Conservation (phyloP, 2,888 invertebrate species). For the Netelia inedita region DNA sequence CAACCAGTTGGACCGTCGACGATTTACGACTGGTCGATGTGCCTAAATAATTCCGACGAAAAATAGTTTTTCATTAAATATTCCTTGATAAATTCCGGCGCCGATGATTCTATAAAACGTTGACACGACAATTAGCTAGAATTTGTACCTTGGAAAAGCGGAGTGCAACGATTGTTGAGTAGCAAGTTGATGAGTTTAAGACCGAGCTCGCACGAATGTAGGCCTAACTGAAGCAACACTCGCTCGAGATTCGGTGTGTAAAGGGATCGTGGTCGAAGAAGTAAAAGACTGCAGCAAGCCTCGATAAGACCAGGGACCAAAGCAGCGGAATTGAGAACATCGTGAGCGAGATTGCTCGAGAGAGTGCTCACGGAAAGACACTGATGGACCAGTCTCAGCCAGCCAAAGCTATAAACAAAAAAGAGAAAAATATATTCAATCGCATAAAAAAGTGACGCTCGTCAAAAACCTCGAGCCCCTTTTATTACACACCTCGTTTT, state of each 20-base stretch:
- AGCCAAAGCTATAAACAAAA: constrained; percentile 89
- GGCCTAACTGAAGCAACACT: constrained; percentile 90
- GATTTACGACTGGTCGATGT: constrained; percentile 79
- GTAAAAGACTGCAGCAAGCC: constrained; percentile 90
- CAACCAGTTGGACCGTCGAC: constrained; percentile 88
- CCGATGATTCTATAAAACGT: background rate
- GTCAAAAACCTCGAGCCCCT: background rate
- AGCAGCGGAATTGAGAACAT: constrained; percentile 88
- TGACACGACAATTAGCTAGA: constrained; percentile 16
- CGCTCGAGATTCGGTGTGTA: constrained; percentile 89
- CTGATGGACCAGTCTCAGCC: constrained; percentile 93
- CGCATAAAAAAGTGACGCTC: background rate
- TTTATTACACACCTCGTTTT: constrained; percentile 83
- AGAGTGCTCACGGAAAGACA: constrained; percentile 88
- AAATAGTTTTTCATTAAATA: constrained; percentile 1
- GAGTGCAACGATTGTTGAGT: constrained; percentile 86
- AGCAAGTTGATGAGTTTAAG: constrained; percentile 87
- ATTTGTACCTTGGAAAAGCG: constrained; percentile 79
- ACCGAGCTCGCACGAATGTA: constrained; percentile 88
- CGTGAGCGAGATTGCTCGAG: constrained; percentile 82
- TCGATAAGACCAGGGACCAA: constrained; percentile 89
- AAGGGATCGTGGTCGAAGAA: constrained; percentile 89
- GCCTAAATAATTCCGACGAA: constrained; percentile 66
- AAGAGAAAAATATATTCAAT: constrained; percentile 22
- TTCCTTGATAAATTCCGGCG: too few relatives aligned